phyloP scores from a whole-genome alignment of 2,113 vertebrate species.

The Aleadryas rufinucha region DNA sequence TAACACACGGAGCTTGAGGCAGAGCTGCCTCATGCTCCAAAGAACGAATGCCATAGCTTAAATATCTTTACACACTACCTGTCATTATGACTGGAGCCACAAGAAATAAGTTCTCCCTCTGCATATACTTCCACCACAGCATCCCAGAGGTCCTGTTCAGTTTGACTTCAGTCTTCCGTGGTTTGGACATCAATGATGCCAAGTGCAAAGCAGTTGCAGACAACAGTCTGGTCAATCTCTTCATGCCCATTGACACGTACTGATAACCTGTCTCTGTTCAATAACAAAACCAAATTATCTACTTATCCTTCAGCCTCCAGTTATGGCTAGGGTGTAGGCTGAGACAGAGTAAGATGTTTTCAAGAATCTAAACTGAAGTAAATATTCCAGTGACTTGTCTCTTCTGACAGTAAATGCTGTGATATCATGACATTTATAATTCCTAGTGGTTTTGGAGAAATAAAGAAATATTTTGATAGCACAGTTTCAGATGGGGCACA shows the following conservation, averaged over 20 bases:
- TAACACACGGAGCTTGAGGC: neutral
- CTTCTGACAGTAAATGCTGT: neutral
- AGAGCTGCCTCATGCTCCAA: neutral
- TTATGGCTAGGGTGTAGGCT: neutral
- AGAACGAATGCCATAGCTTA: rapidly evolving
- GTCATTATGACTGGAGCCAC: neutral
- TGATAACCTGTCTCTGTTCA: neutral
- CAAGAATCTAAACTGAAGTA: neutral
- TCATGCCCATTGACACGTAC: neutral
- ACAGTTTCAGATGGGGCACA: neutral
- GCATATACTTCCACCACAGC: neutral
- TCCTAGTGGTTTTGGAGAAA: neutral
- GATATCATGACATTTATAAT: neutral
- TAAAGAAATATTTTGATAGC: neutral
- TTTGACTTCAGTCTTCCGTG: neutral
- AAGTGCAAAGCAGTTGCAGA: neutral
- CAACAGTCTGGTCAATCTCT: neutral
- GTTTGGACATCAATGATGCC: neutral
- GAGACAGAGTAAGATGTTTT: neutral
- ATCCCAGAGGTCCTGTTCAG: neutral
- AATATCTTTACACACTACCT: neutral
- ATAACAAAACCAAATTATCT: neutral
- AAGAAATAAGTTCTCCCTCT: neutral
- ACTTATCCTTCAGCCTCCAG: neutral
- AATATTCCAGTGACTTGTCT: neutral